phyloP scores from a whole-genome alignment of 2,888 invertebrate genomes.

The Gibbula magus region DNA sequence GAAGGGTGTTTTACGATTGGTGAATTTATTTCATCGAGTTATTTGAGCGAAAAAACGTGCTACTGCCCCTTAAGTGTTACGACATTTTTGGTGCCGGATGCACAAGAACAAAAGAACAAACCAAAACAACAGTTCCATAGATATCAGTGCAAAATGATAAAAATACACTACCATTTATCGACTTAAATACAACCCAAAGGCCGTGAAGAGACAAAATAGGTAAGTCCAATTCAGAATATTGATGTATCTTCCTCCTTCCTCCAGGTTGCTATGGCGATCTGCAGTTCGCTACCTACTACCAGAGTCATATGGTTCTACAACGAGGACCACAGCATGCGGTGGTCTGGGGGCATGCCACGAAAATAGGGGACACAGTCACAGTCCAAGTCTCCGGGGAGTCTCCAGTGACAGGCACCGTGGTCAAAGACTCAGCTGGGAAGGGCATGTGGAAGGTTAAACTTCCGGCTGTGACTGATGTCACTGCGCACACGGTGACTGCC shows the following conservation, averaged over 20 bases:
- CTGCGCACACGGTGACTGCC: constrained; percentile 51
- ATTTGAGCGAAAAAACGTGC: no score
- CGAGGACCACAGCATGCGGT: constrained; percentile 43
- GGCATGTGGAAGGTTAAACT: constrained; percentile 46
- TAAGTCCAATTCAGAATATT: no score
- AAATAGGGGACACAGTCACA: constrained; percentile 34
- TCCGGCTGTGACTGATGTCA: constrained; percentile 39
- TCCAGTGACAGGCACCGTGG: constrained; percentile 18
- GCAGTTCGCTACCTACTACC: constrained; percentile 34
- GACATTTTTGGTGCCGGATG: no score
- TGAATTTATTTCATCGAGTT: no score
- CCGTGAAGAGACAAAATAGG: no score
- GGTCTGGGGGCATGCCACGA: constrained; percentile 45
- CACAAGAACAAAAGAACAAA: no score
- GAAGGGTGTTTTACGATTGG: no score
- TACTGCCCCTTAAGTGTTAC: no score
- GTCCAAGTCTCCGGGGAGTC: constrained; percentile 12
- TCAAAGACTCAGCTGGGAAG: not conserved
- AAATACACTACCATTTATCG: no score
- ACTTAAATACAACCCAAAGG: no score
- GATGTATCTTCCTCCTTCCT: no score
- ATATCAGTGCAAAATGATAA: not conserved
- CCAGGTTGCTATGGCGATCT: not conserved
- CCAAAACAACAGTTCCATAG: not conserved
- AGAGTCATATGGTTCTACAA: constrained; percentile 51